Base-by-base conservation (phyloP, 2,888 invertebrate species). In the Polietes domitor region DNA sequence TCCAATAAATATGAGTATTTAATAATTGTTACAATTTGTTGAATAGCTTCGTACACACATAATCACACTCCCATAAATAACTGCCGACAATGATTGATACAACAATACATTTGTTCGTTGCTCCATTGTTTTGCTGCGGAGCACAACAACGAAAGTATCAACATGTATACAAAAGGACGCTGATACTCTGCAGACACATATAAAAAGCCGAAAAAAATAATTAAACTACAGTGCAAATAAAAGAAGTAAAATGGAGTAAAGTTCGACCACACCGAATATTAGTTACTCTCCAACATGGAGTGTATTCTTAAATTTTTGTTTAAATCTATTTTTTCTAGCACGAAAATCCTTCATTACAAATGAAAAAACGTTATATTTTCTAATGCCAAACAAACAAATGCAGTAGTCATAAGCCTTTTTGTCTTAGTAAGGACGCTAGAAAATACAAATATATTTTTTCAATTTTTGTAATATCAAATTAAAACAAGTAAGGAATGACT, bases 171-270 rank as follows among this genome's bases (percentile, higher is more conserved):
- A 43, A 68, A 68, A 68, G 24, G 43, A 4, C 12, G 10, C 28
- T 70, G 26, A 28, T n/a, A 5, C 12, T 58, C 12, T 15, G 2
- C 15, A 58, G 17, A 26, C 58, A 61, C n/a, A n/a, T 12, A 47
- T 47, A n/a, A 24, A 15, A 75, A 74, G 68, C 73, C 79, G 6
- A 83, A 47, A 83, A 47, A 83, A 80, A 77, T 80, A 83, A 83
- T 83, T 83, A 83, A 74, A 80, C 77, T 71, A 80, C 65, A 83
- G 47, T 72, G 65, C 70, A 80, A 80, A 75, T 71, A 77, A 77
- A 83, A n/a, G 55, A 77, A 80, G 77, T 26, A 28, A 28, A 61
- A 61, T 28, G 3, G 61, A 58, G 12, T 58, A 7, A 50, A 17
- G 6, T 12, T 6, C 17, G 50, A 50, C 15, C 17, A n/a, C n/a